Conservation (phyloP, 2,888 invertebrate genomes). For the Eutolmus rufibarbis region DNA sequence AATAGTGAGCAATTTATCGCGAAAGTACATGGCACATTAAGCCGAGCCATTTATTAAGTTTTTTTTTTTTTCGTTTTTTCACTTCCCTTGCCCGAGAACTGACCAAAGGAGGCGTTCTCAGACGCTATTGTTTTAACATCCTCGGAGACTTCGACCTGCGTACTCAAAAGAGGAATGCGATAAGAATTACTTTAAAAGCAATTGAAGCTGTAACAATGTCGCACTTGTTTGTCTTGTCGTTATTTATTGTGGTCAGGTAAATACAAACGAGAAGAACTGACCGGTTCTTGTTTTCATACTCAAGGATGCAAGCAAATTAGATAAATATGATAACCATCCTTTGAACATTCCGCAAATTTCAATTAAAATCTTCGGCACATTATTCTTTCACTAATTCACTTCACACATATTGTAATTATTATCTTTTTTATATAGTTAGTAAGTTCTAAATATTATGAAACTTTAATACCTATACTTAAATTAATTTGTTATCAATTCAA, state of each 20-base stretch:
- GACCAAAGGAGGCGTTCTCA: not conserved
- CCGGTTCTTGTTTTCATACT: not conserved
- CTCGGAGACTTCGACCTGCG: not conserved
- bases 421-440: too few relatives aligned
- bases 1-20: constrained; percentile 13
- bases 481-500: too few relatives aligned
- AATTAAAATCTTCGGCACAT: not conserved
- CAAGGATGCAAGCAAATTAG: not conserved
- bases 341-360: not conserved
- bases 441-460: too few relatives aligned
- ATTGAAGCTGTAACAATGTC: not conserved
- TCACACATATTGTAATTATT: not conserved
- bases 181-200: not conserved
- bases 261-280: not conserved
- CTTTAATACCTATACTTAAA: too few relatives aligned
- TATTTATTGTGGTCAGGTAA: not conserved
- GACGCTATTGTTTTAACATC: not conserved
- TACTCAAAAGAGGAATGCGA: not conserved
- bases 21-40: constrained; percentile 10
- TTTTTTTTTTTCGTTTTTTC: not conserved
- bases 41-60: not conserved
- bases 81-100: not conserved
- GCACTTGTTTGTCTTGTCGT: not conserved
- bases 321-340: not conserved
- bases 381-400: not conserved